phyloP scores from a whole-genome alignment of 2,113 vertebrate species.

The Ictalurus furcatus region DNA sequence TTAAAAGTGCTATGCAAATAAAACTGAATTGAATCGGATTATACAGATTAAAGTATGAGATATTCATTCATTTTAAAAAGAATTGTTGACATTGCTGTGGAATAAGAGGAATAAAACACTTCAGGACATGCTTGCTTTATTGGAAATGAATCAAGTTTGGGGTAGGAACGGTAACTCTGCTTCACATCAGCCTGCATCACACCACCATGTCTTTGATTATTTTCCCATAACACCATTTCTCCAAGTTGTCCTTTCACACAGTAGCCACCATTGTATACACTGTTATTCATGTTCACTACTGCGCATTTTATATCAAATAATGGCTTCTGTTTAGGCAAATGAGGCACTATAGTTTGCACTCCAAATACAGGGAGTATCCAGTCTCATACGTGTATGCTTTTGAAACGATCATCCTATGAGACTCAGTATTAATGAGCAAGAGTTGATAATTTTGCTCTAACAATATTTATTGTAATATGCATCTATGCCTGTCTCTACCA shows the following conservation, averaged over 20 bases:
- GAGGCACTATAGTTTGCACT: background rate
- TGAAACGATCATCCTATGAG: background rate
- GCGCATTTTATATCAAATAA: slow-evolving; percentile 17
- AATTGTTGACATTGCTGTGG: background rate
- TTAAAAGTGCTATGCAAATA: too few species aligned
- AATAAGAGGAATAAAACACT: background rate
- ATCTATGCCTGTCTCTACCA: background rate
- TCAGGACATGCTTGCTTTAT: background rate
- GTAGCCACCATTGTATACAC: background rate
- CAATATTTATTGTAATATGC: background rate
- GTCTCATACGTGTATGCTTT: background rate
- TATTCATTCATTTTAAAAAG: background rate
- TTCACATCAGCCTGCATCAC: background rate
- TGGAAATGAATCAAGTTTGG: background rate
- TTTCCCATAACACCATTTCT: background rate
- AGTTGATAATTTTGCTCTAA: background rate
- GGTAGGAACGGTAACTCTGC: background rate
- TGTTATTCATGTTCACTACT: background rate
- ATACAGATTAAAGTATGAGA: background rate
- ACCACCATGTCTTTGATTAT: background rate
- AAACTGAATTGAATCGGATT: too few species aligned
- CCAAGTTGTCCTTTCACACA: background rate
- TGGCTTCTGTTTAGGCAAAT: background rate
- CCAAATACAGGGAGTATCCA: slow-evolving; percentile 1
- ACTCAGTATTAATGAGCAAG: background rate